Percentiles rank a stretch among this genome's conserved stretches.
Evolutionary conservation across 2,888 invertebrate species (phyloP).

Genomic region (Craniophora ligustri): DNA sequence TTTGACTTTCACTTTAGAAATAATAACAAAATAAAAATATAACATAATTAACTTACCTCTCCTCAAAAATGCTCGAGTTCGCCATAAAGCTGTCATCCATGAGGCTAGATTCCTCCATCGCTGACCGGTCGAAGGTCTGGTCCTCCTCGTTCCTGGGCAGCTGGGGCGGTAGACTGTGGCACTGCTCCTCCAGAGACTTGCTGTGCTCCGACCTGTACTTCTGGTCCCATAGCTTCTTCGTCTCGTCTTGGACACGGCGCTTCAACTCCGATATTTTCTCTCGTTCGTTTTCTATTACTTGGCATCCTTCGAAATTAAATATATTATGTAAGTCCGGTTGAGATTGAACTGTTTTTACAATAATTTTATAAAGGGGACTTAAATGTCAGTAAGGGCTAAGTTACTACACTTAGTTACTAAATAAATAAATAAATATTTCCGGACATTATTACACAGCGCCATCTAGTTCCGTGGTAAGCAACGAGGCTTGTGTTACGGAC

Average conservation of each 20-base stretch:
- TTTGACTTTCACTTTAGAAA: too few relatives aligned
- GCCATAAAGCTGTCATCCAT: slow-evolving; percentile 74
- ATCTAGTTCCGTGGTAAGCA: too few relatives aligned
- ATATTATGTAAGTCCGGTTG: too few relatives aligned
- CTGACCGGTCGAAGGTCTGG: slow-evolving; percentile 49
- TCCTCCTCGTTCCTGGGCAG: slow-evolving; percentile 30
- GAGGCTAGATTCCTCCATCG: slow-evolving; percentile 66
- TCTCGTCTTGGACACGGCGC: slow-evolving; percentile 95
- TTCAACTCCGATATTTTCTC: slow-evolving; percentile 96
- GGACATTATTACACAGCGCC: too few relatives aligned
- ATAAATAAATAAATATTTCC: too few relatives aligned
- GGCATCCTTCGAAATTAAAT: too few relatives aligned
- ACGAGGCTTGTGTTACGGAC: too few relatives aligned
- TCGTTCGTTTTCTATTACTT: slow-evolving; percentile 97
- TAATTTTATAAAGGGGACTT: too few relatives aligned
- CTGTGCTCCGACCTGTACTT: slow-evolving; percentile 57
- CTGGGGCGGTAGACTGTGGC: slow-evolving; percentile 57
- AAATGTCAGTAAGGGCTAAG: too few relatives aligned
- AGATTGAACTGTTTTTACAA: too few relatives aligned
- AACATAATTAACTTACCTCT: slow-evolving; percentile 81
- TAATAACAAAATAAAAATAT: not conserved
- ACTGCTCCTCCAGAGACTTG: slow-evolving; percentile 69
- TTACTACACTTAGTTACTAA: too few relatives aligned
- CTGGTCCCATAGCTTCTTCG: slow-evolving; percentile 95
- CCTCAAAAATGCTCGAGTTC: slow-evolving; percentile 76